These are phyloP conservation scores for Nymphicus hollandicus DNA, from an alignment of 2,113 vertebrate genomes.

Conservation along the genomic window DNA sequence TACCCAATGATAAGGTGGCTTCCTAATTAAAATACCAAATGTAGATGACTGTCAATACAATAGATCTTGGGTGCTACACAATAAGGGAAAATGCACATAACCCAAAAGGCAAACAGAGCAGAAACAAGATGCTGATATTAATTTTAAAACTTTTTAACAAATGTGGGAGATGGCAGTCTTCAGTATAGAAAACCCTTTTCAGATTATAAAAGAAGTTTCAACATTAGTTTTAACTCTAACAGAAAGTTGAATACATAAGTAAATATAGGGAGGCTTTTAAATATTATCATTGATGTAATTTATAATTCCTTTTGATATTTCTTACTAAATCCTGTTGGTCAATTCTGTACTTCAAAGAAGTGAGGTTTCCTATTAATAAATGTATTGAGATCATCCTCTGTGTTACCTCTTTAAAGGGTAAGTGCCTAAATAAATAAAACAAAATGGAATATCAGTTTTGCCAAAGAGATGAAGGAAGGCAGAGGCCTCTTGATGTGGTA, in stretches of 20 bases:
- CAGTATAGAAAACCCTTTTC: not conserved
- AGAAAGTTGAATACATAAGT: not conserved
- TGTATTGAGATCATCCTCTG: not conserved
- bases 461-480: not conserved
- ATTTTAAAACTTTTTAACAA: not conserved
- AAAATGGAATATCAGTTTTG: not conserved
- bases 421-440: not conserved
- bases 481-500: not conserved
- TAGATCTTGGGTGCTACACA: not conserved
- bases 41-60: not conserved
- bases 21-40: not conserved
- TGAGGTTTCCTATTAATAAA: not conserved
- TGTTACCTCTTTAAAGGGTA: not conserved
- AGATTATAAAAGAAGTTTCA: not conserved
- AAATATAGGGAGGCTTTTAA: not conserved
- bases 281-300: not conserved
- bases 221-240: not conserved
- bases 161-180: not conserved
- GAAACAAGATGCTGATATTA: not conserved
- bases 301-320: not conserved
- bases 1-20: not conserved
- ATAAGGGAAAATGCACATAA: not conserved
- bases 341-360: slow-evolving; percentile 13
- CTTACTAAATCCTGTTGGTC: not conserved
- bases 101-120: not conserved